These are phyloP conservation scores for Philantomba maxwellii DNA, from an alignment of 2,113 vertebrate genomes.

Conservation along the genomic window DNA sequence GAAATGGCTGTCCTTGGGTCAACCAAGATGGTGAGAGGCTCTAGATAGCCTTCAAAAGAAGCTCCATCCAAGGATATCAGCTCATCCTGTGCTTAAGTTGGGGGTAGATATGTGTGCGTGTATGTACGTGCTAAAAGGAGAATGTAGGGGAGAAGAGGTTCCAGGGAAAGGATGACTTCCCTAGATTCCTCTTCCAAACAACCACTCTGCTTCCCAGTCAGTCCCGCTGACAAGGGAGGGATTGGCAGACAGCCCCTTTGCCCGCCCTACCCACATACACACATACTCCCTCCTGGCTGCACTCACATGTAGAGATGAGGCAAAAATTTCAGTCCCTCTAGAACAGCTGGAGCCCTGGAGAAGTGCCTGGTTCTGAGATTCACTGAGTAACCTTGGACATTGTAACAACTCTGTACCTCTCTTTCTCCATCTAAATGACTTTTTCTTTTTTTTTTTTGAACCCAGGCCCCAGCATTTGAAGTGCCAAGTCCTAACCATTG, in stretches of 20 bases:
- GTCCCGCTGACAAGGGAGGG: not conserved
- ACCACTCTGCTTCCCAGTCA: not conserved
- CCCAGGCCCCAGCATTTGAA: not conserved
- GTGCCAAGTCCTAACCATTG: not conserved
- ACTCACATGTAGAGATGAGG: not conserved
- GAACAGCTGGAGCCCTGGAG: not conserved
- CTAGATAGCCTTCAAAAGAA: not conserved
- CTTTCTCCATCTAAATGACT: not conserved
- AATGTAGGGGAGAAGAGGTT: not conserved
- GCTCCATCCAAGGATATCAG: not conserved
- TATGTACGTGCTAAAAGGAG: not conserved
- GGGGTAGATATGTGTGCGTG: not conserved
- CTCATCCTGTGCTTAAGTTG: not conserved
- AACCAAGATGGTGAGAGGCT: not conserved
- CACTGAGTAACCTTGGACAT: not conserved
- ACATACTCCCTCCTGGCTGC: not conserved
- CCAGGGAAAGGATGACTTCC: not conserved
- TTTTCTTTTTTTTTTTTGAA: not conserved
- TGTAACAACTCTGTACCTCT: not conserved
- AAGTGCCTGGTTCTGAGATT: not conserved
- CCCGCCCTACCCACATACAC: not conserved
- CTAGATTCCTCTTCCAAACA: not conserved
- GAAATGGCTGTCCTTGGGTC: not conserved
- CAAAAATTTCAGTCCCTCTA: not conserved
- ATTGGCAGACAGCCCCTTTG: not conserved